phyloP scores from a whole-genome alignment of 2,113 vertebrate species.

The Alligator sinensis region DNA sequence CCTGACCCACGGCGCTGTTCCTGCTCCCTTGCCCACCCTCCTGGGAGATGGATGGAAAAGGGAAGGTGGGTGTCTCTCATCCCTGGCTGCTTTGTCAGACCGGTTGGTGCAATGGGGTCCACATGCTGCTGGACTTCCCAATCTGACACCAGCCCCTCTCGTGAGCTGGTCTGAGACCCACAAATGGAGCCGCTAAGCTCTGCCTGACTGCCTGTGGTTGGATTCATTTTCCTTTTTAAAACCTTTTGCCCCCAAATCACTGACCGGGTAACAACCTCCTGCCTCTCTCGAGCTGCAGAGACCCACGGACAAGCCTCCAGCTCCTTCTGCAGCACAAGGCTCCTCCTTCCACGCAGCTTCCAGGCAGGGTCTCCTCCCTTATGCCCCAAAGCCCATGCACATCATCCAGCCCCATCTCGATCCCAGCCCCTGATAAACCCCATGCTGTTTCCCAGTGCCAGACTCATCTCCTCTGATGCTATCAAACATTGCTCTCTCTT shows the following conservation, averaged over 20 bases:
- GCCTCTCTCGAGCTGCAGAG: not conserved
- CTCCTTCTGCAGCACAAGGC: not conserved
- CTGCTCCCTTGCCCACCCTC: not conserved
- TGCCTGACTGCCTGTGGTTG: not conserved
- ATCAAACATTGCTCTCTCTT: not conserved
- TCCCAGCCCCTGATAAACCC: not conserved
- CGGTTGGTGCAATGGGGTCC: no score
- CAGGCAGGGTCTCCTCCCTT: accelerated
- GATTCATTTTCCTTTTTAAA: not conserved
- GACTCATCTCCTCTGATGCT: not conserved
- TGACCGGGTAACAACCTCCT: not conserved
- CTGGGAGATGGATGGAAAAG: not conserved
- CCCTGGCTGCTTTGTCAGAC: no score
- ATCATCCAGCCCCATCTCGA: accelerated
- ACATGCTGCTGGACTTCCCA: not conserved
- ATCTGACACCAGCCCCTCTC: no score
- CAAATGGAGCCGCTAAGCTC: not conserved
- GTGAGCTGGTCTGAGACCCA: not conserved
- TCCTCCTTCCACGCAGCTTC: no score
- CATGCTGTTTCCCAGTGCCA: not conserved
- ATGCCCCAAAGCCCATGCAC: accelerated
- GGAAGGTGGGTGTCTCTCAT: no score
- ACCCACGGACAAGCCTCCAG: no score
- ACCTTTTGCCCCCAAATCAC: not conserved
- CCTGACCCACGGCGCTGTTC: not conserved